phyloP scores from a whole-genome alignment of 2,113 vertebrate genomes.

The Cranoglanis bouderius region DNA sequence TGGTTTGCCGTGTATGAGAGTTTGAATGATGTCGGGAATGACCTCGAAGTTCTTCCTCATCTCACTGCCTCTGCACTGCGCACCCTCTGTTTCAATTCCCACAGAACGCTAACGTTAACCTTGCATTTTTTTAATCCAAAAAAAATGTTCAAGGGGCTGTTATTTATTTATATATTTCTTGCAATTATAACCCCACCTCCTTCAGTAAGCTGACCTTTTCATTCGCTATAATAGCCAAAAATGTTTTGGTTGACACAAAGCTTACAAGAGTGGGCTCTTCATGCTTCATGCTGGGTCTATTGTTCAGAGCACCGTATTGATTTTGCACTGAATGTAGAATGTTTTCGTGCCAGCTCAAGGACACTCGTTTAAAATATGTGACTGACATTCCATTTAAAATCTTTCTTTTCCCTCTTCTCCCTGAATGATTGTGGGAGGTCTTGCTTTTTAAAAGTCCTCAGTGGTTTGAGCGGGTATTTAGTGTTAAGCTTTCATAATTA shows the following conservation, averaged over 20 bases:
- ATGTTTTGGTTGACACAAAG: constrained; percentile 32
- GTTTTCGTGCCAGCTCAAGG: constrained; percentile 43
- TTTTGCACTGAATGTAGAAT: constrained; percentile 39
- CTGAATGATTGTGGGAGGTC: constrained; percentile 41
- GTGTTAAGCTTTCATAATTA: constrained; percentile 34
- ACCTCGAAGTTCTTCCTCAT: constrained; percentile 10
- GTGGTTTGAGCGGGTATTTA: constrained; percentile 22
- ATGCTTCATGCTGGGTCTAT: constrained; percentile 26
- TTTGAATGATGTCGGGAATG: constrained; percentile 15
- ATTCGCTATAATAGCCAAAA: constrained; percentile 40
- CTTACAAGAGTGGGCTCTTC: constrained; percentile 36
- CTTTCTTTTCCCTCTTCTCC: constrained; percentile 3
- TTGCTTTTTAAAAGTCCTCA: constrained; percentile 33
- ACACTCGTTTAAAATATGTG: constrained; percentile 45
- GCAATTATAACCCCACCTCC: constrained; percentile 34
- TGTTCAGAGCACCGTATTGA: constrained; percentile 38
- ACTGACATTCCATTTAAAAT: constrained; percentile 35
- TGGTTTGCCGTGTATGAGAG: constrained; percentile 12
- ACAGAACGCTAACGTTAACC: not conserved
- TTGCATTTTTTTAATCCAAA: constrained; percentile 16
- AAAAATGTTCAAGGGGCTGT: constrained; percentile 11
- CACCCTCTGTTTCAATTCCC: not conserved
- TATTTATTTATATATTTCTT: constrained; percentile 39
- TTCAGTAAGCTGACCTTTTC: constrained; percentile 36
- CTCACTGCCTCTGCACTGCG: not conserved